Conservation (phyloP, 2,797 vertebrate genomes). For the Bradypodion pumilum region DNA sequence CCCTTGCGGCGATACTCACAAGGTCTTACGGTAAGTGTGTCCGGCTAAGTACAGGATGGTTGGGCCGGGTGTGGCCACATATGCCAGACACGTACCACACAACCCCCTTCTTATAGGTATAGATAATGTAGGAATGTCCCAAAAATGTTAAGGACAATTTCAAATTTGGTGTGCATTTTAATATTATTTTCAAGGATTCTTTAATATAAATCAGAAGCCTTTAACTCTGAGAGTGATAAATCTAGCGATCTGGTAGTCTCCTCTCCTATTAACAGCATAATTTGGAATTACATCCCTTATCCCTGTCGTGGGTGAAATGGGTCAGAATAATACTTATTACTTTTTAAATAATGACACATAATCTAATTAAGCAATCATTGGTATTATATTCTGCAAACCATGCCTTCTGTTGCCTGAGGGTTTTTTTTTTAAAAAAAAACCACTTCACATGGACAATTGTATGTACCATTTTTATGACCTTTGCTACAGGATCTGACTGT, state of each 20-base stretch:
- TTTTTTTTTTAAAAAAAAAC: slow-evolving; percentile 49
- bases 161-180: background rate
- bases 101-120: too few species aligned
- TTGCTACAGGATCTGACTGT: slow-evolving; percentile 33
- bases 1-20: too few species aligned
- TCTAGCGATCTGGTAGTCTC: background rate
- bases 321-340: slow-evolving; percentile 67
- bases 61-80: too few species aligned
- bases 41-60: too few species aligned
- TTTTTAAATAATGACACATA: slow-evolving; percentile 66
- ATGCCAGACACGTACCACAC: too few species aligned
- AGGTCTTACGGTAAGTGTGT: too few species aligned
- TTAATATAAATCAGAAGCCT: background rate
- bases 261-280: background rate
- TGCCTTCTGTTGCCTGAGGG: slow-evolving; percentile 74
- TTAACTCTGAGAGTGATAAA: background rate
- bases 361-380: slow-evolving; percentile 67
- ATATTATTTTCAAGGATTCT: background rate
- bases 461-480: slow-evolving; percentile 29
- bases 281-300: background rate
- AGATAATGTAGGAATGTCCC: background rate
- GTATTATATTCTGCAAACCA: slow-evolving; percentile 77
- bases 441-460: slow-evolving; percentile 38
- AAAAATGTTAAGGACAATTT: background rate
- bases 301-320: slow-evolving; percentile 11